Percentiles rank a stretch among this genome's conserved stretches.
Conservation (phyloP, 2,888 invertebrate genomes). For the Anaspis maculata region DNA sequence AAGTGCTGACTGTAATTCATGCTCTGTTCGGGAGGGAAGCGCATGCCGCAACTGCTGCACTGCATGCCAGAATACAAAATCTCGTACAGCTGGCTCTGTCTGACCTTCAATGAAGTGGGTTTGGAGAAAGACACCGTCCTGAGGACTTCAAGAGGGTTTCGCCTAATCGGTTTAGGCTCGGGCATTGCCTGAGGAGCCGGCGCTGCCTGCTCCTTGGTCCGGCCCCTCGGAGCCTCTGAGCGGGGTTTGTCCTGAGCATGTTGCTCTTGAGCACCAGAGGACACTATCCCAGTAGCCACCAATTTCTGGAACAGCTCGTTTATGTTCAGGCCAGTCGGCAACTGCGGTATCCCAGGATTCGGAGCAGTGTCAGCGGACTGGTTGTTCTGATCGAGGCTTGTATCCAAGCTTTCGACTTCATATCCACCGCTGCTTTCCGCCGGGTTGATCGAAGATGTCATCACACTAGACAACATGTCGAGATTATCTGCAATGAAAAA, state of each 20-base stretch:
- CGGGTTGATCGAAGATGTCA: constrained; percentile 54
- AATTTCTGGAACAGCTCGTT: constrained; percentile 78
- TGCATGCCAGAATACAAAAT: constrained; percentile 84
- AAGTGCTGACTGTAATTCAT: constrained; percentile 90
- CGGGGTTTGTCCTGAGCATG: constrained; percentile 4
- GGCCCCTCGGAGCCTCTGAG: constrained; percentile 18
- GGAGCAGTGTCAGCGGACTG: constrained; percentile 5
- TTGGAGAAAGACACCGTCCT: constrained; percentile 58
- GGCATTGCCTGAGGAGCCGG: constrained; percentile 1
- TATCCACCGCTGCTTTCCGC: constrained; percentile 44
- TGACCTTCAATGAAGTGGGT: constrained; percentile 65
- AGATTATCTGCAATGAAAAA: constrained; percentile 43
- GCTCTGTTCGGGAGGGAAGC: constrained; percentile 85
- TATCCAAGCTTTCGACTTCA: constrained; percentile 42
- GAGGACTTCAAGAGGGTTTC: constrained; percentile 37
- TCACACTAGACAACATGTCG: constrained; percentile 58
- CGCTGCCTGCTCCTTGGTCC: neutral
- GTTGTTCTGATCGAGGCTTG: constrained; percentile 15
- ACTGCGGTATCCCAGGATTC: constrained; percentile 4
- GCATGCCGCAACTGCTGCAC: constrained; percentile 91
- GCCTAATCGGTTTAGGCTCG: constrained; percentile 11
- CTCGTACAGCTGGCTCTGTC: constrained; percentile 63
- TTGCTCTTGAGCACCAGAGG: constrained; percentile 23
- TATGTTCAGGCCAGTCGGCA: constrained; percentile 53
- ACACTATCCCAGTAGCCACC: constrained; percentile 74